phyloP scores from a whole-genome alignment of 2,888 invertebrate genomes.

The Dasysyrphus tricinctus region DNA sequence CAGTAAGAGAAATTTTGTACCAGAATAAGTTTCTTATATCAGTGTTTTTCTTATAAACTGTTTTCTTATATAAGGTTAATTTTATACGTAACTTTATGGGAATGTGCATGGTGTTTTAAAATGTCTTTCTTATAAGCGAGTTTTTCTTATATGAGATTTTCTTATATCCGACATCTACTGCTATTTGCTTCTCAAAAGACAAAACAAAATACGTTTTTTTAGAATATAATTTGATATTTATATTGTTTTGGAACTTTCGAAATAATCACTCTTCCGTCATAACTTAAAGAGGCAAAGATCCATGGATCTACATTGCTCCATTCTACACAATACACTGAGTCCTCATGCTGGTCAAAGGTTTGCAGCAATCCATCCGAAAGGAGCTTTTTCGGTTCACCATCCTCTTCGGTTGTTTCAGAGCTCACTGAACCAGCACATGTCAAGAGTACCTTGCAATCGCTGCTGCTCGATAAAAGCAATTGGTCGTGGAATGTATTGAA shows the following conservation, averaged over 20 bases:
- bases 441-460: conserved; percentile 95
- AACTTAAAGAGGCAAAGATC: conserved; percentile 98
- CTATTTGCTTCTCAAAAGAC: neutral
- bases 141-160: too few species aligned
- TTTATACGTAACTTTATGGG: too few species aligned
- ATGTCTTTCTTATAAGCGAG: too few species aligned
- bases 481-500: conserved; percentile 99
- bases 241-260: conserved; percentile 96
- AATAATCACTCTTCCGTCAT: conserved; percentile 97
- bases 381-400: conserved; percentile 77
- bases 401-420: conserved; percentile 87
- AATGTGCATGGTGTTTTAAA: too few species aligned
- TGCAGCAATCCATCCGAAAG: conserved; percentile 93
- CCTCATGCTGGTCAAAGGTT: conserved; percentile 98
- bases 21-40: too few species aligned
- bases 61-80: too few species aligned
- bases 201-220: conserved; percentile 78
- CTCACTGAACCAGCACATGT: conserved; percentile 95
- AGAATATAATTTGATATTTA: conserved; percentile 96
- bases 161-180: too few species aligned
- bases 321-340: conserved; percentile 98
- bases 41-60: too few species aligned
- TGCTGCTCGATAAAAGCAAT: conserved; percentile 95
- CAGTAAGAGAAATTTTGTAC: too few species aligned
- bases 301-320: conserved; percentile 99